phyloP scores from a whole-genome alignment of 2,797 vertebrate species.

The Ctenopoma multispine region DNA sequence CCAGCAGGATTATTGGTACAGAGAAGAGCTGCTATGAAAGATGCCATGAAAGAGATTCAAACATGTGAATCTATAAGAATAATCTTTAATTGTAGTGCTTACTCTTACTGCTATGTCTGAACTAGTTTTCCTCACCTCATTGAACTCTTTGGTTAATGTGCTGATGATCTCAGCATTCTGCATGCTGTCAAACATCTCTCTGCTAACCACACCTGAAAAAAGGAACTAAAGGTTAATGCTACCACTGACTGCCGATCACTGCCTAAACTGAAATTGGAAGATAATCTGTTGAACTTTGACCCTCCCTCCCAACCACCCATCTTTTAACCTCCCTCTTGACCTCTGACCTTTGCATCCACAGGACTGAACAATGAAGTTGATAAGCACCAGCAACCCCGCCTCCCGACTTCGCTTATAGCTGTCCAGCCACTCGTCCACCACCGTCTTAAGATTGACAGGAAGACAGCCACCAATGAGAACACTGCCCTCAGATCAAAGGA shows the following conservation, averaged over 20 bases:
- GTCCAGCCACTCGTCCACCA: slow-evolving; percentile 94
- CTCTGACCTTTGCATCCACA: slow-evolving; percentile 92
- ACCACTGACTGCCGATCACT: slow-evolving; percentile 40
- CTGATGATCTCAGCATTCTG: slow-evolving; percentile 91
- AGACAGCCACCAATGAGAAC: slow-evolving; percentile 61
- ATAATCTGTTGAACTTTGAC: slow-evolving; percentile 69
- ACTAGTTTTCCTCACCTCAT: slow-evolving; percentile 83
- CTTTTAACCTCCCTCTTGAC: slow-evolving; percentile 41
- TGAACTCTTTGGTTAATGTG: slow-evolving; percentile 88
- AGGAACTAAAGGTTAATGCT: background rate
- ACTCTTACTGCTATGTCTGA: background rate
- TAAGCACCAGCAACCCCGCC: slow-evolving; percentile 86
- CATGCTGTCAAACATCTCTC: slow-evolving; percentile 87
- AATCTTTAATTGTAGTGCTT: slow-evolving; percentile 14
- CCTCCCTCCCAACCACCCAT: slow-evolving; percentile 25
- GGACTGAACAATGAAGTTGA: slow-evolving; percentile 90
- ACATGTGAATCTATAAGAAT: slow-evolving; percentile 13
- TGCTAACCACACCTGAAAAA: slow-evolving; percentile 84
- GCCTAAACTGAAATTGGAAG: slow-evolving; percentile 52
- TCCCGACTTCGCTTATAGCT: slow-evolving; percentile 86
- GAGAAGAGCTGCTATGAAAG: slow-evolving; percentile 1
- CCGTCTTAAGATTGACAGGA: slow-evolving; percentile 76
- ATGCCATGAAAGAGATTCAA: slow-evolving; percentile 13
- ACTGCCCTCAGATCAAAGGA: slow-evolving; percentile 32
- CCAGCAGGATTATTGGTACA: slow-evolving; percentile 32